Evolutionary conservation across 2,797 vertebrate genomes (phyloP), one percentile per base, ranked within the genome.

Genomic region (Etheostoma perlongum): DNA sequence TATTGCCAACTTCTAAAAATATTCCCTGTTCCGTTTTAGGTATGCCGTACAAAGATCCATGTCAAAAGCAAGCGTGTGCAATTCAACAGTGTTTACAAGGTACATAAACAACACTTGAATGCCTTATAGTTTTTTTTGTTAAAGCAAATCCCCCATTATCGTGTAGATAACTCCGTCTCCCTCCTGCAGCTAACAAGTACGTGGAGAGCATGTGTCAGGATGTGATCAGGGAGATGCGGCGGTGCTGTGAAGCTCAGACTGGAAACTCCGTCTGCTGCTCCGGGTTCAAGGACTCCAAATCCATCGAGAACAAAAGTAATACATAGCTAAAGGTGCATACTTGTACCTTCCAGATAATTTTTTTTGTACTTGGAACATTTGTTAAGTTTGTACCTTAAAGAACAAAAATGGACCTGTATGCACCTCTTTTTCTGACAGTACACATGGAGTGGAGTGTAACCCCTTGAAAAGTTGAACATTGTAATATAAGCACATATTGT

Each of bases 51-150:
- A 94, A 93, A 82, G 93, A 93, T 16, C 92, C 91, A 36, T 94
- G 92, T 84, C 91, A 94, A 74, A 93, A 88, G 65, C 88, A 94
- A 69, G 93, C 93, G 11, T 94, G 93, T 66, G 92, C 85, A 14
- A 94, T 94, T 76, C 93, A 94, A 7, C 79, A 55, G 53, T 94
- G 93, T 85, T 81, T 94, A 80, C 93, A 94, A 94, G 93, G 93
- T 94, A 87, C 33, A 54, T 2, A 3, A 15, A 19, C 15, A 16
- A 15, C 44, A 23, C 25, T 11, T 33, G 0, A 15, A 10, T 27
- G 46, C 0, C 27, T 46, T 49, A 2, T 15, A 16, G 4, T 19
- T 9, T n/a, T 0, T 55, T 7, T 47, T 46, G 42, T 18, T 33
- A 23, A 66, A 30, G 19, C 16, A n/a, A 65, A 65, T 12, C 1